These are phyloP conservation scores for Sebastes vulpes DNA, from an alignment of 2,797 vertebrate genomes.

Conservation along the genomic window DNA sequence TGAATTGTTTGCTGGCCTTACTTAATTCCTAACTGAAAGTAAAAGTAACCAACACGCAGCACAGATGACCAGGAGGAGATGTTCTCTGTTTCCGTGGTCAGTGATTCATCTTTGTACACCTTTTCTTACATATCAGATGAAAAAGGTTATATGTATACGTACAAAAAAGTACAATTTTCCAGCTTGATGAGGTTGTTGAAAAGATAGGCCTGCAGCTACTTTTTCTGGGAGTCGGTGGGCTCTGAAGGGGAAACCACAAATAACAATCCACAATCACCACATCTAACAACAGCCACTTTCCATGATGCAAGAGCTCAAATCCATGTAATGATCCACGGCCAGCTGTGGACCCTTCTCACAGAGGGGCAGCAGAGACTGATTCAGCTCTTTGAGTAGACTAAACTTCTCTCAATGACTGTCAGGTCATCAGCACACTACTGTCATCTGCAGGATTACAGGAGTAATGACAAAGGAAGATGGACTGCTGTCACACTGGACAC, in stretches of 20 bases:
- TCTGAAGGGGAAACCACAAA: constrained; percentile 1
- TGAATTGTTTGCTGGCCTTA: constrained; percentile 1
- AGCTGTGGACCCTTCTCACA: not conserved
- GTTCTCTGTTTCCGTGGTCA: not conserved
- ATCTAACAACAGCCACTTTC: constrained; percentile 5
- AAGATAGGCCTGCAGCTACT: constrained; percentile 13
- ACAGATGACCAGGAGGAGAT: not conserved
- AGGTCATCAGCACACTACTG: constrained; percentile 54
- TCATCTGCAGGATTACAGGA: constrained; percentile 63
- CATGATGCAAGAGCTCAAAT: constrained; percentile 5
- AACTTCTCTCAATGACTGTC: not conserved
- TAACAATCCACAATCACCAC: constrained; percentile 10
- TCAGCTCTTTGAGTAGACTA: not conserved
- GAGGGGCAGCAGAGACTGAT: not conserved
- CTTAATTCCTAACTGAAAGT: not conserved
- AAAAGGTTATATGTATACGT: not conserved
- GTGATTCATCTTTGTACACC: not conserved
- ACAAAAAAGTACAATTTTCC: not conserved
- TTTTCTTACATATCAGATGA: not conserved
- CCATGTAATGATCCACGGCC: not conserved
- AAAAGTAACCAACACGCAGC: not conserved
- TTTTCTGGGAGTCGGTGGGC: not conserved
- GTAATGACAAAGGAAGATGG: constrained; percentile 29
- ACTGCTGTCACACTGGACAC: not conserved
- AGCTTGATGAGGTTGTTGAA: not conserved